Conservation (phyloP, 2,113 vertebrate genomes). For the Microcebus jonahi region DNA sequence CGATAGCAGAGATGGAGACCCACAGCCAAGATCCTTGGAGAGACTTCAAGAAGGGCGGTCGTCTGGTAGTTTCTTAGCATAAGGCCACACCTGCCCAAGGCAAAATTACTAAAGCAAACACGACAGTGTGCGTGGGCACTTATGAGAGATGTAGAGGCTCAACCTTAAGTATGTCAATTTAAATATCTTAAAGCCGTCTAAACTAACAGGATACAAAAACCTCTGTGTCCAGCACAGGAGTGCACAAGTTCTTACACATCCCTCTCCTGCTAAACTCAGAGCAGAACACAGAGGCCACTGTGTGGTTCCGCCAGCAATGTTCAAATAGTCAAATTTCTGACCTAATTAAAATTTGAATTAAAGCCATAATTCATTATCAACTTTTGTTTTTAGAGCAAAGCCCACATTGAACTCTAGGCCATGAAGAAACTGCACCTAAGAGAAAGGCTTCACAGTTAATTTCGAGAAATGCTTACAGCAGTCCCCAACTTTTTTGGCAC, state of each 20-base stretch:
- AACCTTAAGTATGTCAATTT: neutral
- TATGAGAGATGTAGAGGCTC: neutral
- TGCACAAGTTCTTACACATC: neutral
- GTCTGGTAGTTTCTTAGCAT: neutral
- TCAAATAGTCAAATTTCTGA: neutral
- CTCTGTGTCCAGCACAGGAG: neutral
- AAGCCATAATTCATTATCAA: neutral
- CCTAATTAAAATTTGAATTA: neutral
- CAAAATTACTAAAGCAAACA: conserved; percentile 6
- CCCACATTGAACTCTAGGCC: neutral
- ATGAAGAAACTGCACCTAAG: neutral
- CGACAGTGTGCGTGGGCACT: neutral
- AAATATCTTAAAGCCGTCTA: neutral
- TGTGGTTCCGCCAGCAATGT: neutral
- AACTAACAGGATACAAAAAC: neutral
- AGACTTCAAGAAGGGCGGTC: neutral
- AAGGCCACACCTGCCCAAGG: neutral
- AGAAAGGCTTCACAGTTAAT: neutral
- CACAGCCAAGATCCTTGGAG: neutral
- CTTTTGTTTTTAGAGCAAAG: neutral
- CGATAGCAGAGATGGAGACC: neutral
- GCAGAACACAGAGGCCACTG: neutral
- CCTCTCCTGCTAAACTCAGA: neutral
- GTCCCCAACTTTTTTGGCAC: no score
- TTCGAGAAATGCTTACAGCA: neutral